phyloP scores from a whole-genome alignment of 2,113 vertebrate genomes.

The Gallinago paraguaiae region DNA sequence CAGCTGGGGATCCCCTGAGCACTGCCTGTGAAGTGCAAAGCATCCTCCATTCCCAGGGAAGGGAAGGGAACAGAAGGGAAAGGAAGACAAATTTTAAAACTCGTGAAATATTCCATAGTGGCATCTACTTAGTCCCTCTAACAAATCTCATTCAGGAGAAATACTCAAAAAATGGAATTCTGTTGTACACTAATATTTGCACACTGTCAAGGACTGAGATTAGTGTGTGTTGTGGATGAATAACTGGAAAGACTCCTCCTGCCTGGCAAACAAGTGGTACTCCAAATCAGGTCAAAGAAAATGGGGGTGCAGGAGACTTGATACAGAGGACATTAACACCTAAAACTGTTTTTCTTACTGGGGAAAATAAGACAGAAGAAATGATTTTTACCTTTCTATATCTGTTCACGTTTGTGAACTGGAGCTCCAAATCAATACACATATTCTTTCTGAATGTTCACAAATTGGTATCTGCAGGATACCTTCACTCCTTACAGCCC shows the following conservation, averaged over 20 bases:
- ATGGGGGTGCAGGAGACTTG: not conserved
- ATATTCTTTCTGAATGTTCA: conserved; percentile 39
- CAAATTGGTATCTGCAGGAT: conserved; percentile 68
- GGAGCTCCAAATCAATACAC: conserved; percentile 62
- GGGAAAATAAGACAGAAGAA: conserved; percentile 10
- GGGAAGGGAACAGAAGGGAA: not conserved
- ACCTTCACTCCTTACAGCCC: not conserved
- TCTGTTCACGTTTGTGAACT: conserved; percentile 45
- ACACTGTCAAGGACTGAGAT: not conserved
- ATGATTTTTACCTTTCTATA: conserved; percentile 41
- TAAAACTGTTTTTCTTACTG: not conserved
- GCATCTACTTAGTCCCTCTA: not conserved
- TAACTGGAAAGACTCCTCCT: not conserved
- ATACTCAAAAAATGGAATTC: not conserved
- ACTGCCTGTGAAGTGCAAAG: not conserved
- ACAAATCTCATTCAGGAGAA: not conserved
- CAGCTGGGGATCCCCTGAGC: not conserved
- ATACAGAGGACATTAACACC: not conserved
- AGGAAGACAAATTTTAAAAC: not conserved
- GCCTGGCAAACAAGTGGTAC: not conserved
- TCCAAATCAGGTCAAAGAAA: not conserved
- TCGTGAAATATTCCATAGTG: not conserved
- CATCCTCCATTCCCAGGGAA: not conserved
- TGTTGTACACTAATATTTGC: not conserved
- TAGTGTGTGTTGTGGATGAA: not conserved